Evolutionary conservation across 2,888 invertebrate species (phyloP), one percentile per base, ranked within the genome.

Genomic region (Busseola fusca): DNA sequence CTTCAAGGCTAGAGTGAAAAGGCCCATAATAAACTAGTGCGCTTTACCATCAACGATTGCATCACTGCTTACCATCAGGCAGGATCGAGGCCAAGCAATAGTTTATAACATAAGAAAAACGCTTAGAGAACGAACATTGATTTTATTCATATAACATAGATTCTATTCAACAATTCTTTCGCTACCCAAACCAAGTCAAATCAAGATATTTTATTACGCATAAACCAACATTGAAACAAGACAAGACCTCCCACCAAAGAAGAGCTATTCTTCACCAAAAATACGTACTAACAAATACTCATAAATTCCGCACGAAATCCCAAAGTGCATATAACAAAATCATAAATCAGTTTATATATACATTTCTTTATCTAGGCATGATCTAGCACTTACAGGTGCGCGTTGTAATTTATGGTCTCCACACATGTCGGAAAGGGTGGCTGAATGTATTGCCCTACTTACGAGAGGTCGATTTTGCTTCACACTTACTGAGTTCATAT

Each of bases 331-430:
- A 77, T 73, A 81, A 71, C 56, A 69, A 82, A 75, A 83, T 83
- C 88, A 88, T 92, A 93, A 92, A 93, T 93, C 91, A 91, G 84
- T 45, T 78, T 70, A 84, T 83, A 84, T 86, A 88, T 89, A 91
- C 91, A 93, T 92, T 91, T 93, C 92, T 93, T 92, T 93, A 93
- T 93, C 92, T 91, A 91, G 88, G 87, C 87, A 83, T 91, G 89
- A 93, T 93, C 93, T 91, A 90, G 91, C 89, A 90, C 91, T 92
- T 92, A 90, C 93, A 94, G 94, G 93, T 94, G 93, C 88, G 92
- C 88, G 83, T 81, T 86, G 88, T 92, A 90, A 93, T 94, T 94
- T 94, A 94, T 92, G 91, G 85, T 87, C 85, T 88, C 87, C 91
- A 89, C 93, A 93, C 90, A 90, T 93, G 93, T 87, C 85, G 88